Evolutionary conservation across 2,113 vertebrate genomes (phyloP), one percentile per base, ranked within the genome.

Genomic region (Oostethus manadensis): DNA sequence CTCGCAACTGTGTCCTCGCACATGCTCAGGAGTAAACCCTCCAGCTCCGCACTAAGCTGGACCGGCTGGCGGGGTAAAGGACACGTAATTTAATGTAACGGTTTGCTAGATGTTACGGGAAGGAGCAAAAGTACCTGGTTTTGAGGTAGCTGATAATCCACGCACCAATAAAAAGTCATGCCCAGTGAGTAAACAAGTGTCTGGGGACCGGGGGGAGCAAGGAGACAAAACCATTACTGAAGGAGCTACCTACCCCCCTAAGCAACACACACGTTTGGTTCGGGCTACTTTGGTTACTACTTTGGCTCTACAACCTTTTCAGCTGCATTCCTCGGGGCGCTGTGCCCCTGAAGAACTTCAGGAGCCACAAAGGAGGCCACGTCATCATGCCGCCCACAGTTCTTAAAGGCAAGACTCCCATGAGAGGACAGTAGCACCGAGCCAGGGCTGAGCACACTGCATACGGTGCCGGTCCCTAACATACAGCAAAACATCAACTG

Each of bases 131-230:
- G n/a, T 70, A 91, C 93, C 93, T 94, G 92, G 51, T 89, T 91
- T 75, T 91, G 88, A 74, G 91, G 92, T 83, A 96, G 87, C 4
- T 84, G 90, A 76, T 92, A 94, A 55, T 92, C 93, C 40, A 89
- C 90, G n/a, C 93, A 90, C 93, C 94, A 96, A 48, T 93, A 96
- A 49, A 95, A 88, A 15, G 93, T 95, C 93, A 93, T 94, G 77
- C 94, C 93, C 78, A 96, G 79, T 23, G 93, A 96, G 76, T 93
- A 97, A 23, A 93, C 85, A 38, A 91, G 84, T 83, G 89, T 87
- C 93, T 96, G 81, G 56, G 70, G 70, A n/a, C n/a, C n/a, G n/a
- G n/a, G n/a, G 59, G 82, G 60, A 57, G 72, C 22, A 22, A 35
- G 20, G 54, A 17, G 33, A 35, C 16, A 22, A 22, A 29, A 22